Conservation (phyloP, 2,888 invertebrate genomes). For the Minunthozetes semirufus region DNA sequence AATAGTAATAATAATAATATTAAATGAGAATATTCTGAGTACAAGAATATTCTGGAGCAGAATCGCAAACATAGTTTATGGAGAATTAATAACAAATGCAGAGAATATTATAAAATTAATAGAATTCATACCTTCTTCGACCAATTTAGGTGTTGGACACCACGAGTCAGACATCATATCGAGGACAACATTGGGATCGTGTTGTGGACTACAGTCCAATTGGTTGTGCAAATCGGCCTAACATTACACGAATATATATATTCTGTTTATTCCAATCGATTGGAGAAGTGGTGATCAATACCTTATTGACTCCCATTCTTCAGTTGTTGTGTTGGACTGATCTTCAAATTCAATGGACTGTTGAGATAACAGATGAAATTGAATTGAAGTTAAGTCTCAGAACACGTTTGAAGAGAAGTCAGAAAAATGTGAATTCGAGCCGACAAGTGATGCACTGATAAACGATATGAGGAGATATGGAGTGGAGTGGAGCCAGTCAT, state of each 20-base stretch:
- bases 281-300: not conserved
- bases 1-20: too few species aligned
- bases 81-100: not conserved
- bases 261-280: not conserved
- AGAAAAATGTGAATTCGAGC: not conserved
- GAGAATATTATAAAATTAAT: not conserved
- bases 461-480: constrained; percentile 5
- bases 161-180: not conserved
- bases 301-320: constrained; percentile 27
- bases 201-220: constrained; percentile 12
- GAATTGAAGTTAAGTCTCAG: constrained; percentile 9
- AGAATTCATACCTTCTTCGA: not conserved
- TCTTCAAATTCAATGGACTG: not conserved
- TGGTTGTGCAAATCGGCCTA: not conserved
- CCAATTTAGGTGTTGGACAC: not conserved
- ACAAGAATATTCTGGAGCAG: not conserved
- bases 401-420: constrained; percentile 10
- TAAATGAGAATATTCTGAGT: not conserved
- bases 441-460: constrained; percentile 20
- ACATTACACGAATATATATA: not conserved
- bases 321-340: not conserved
- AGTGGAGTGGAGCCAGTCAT: too few species aligned
- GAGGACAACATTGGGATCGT: constrained; percentile 7
- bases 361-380: not conserved
- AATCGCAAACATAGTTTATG: not conserved